Evolutionary conservation across 92 coral and sea anemone genomes (phyloP), one percentile per base, ranked within the genome.

Genomic region (Bergia puertoricense): DNA sequence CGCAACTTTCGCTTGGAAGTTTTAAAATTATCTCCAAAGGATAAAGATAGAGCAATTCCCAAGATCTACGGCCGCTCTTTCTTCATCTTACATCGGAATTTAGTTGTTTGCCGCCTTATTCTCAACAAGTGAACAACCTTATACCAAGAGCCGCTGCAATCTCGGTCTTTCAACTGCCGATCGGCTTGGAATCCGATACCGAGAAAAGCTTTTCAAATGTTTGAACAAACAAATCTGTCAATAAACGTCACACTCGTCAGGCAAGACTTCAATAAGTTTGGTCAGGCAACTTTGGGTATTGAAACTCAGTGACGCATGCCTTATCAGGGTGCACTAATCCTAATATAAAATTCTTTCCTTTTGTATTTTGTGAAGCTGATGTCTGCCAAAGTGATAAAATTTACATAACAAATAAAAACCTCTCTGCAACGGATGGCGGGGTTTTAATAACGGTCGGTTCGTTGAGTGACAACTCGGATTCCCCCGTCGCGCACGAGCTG

Each of bases 191-290:
- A 84, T 72, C 23, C 22, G 77, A 84, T 67, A 71, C 87, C 68
- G 38, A 84, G 30, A 36, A 42, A 40, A 67, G n/a, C 50, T 42
- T 66, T 45, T 82, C 40, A 11, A 81, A 40, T 4, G 22, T 23
- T 14, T 69, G 87, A 84, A 45, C 87, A 84, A 71, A 84, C 87
- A 36, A 84, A 84, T 45, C 87, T 84, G 87, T 84, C 87, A 84
- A 16, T 79, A 84, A 84, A 72, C 77, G 87, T 84, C 87, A 84
- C 87, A 79, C 67, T 79, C 67, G 62, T 48, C 62, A 8, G 41
- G 14, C 18, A 45, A 18, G 45, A 46, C 44, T 84, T 84, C 79
- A 23, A 82, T 16, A 22, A 46, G 78, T 83, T 83, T 83, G 78
- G 65, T 69, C 78, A 83, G 86, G 86, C 38, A 84, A 72, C 79